Conservation (phyloP, 1,140 invertebrate species). For the Maconellicoccus hirsutus region DNA sequence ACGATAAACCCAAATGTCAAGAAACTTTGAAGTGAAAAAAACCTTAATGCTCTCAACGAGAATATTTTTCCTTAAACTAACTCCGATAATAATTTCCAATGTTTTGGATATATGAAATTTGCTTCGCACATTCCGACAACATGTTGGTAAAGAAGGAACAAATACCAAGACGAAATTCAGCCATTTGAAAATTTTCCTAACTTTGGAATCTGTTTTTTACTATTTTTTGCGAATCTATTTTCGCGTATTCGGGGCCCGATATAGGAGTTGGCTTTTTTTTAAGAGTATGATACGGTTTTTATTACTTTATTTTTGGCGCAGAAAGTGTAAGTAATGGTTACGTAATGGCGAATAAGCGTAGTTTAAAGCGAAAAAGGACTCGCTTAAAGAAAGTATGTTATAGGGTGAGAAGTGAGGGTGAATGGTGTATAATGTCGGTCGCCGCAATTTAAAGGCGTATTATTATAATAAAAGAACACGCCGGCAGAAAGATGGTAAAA, state of each 20-base stretch:
- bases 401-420: not conserved
- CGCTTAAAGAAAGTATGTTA: not conserved
- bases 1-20: too few relatives aligned
- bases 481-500: not conserved
- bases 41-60: not conserved
- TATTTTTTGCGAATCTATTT: not conserved
- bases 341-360: conserved; percentile 7
- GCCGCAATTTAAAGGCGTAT: conserved; percentile 2
- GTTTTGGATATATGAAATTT: not conserved
- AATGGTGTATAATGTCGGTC: not conserved
- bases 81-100: not conserved
- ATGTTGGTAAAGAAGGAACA: not conserved
- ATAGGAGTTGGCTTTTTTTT: not conserved
- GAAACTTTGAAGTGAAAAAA: not conserved
- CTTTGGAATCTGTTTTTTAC: not conserved
- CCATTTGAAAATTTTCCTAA: too few relatives aligned
- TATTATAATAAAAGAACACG: not conserved
- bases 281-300: not conserved
- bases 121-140: not conserved
- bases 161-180: too few relatives aligned
- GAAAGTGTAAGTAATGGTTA: conserved; percentile 9
- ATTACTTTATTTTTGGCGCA: conserved; percentile 9
- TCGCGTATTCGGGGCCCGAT: too few relatives aligned
- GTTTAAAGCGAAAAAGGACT: conserved; percentile 8
- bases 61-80: not conserved